These are phyloP conservation scores for Apis laboriosa DNA, from an alignment of 1,140 invertebrate species.

Conservation along the genomic window DNA sequence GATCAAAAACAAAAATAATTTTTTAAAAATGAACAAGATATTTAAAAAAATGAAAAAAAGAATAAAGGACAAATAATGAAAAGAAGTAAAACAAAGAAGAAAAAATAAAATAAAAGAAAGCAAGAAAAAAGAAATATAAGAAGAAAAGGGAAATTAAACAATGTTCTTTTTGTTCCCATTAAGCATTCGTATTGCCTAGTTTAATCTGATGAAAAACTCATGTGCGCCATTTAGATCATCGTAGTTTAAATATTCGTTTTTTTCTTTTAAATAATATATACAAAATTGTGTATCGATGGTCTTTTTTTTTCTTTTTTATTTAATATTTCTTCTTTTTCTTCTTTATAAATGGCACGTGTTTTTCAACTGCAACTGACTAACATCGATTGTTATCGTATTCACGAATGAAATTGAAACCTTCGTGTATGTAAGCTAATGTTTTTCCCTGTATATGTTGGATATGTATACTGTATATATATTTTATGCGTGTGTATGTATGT, in stretches of 20 bases:
- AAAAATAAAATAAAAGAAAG: background rate
- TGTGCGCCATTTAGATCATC: background rate
- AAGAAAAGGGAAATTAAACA: background rate
- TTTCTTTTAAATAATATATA: constrained; percentile 32
- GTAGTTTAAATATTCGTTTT: background rate
- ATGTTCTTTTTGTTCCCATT: constrained; percentile 19
- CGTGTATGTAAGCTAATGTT: too few relatives aligned
- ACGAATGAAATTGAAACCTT: constrained; percentile 6
- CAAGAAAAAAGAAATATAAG: background rate
- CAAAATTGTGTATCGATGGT: background rate
- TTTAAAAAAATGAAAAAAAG: background rate
- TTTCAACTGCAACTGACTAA: background rate
- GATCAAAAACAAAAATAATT: background rate
- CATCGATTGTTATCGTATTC: constrained; percentile 10
- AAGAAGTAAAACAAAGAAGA: too few relatives aligned
- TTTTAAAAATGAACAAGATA: background rate
- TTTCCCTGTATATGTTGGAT: too few relatives aligned
- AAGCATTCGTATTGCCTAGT: background rate
- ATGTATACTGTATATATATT: too few relatives aligned
- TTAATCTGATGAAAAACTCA: background rate
- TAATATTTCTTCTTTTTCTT: too few relatives aligned
- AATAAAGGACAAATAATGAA: too few relatives aligned
- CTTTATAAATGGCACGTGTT: background rate
- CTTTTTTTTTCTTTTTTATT: background rate
- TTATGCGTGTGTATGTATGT: background rate